phyloP scores from a whole-genome alignment of 2,888 invertebrate species.

The Fabriciana adippe region DNA sequence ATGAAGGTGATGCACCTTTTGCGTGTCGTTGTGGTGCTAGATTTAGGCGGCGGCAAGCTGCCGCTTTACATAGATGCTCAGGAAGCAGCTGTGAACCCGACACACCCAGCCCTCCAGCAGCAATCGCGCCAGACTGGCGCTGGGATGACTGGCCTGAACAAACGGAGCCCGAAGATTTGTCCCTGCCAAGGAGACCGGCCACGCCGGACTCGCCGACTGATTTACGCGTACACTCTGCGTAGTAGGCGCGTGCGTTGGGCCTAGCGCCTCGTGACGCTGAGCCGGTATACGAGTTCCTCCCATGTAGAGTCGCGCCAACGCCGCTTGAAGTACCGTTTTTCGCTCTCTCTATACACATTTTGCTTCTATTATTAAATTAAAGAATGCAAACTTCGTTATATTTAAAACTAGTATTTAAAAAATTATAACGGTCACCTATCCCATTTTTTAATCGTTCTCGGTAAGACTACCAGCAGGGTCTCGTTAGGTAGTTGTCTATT shows the following conservation, averaged over 20 bases:
- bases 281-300: constrained; percentile 91
- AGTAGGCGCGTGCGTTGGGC: constrained; percentile 60
- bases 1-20: constrained; percentile 95
- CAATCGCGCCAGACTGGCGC: constrained; percentile 70
- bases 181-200: constrained; percentile 83
- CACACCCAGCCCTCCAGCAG: constrained; percentile 74
- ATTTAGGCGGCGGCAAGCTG: constrained; percentile 93
- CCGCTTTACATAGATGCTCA: constrained; percentile 91
- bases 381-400: constrained; percentile 21
- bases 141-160: constrained; percentile 88
- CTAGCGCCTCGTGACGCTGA: constrained; percentile 60
- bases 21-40: constrained; percentile 90
- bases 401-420: constrained; percentile 45
- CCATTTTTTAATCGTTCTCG: constrained; percentile 53
- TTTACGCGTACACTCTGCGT: constrained; percentile 77
- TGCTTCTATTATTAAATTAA: constrained; percentile 18
- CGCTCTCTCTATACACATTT: constrained; percentile 36
- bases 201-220: constrained; percentile 78
- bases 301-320: constrained; percentile 68
- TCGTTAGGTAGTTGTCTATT: constrained; percentile 66
- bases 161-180: constrained; percentile 95
- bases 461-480: constrained; percentile 62
- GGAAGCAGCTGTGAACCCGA: constrained; percentile 66
- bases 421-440: constrained; percentile 51
- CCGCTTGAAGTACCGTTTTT: constrained; percentile 38